A percentile compares a stretch with the other conserved stretches of the same genome.
phyloP scores from a whole-genome alignment of 2,113 vertebrate species.

The Vimba vimba region DNA sequence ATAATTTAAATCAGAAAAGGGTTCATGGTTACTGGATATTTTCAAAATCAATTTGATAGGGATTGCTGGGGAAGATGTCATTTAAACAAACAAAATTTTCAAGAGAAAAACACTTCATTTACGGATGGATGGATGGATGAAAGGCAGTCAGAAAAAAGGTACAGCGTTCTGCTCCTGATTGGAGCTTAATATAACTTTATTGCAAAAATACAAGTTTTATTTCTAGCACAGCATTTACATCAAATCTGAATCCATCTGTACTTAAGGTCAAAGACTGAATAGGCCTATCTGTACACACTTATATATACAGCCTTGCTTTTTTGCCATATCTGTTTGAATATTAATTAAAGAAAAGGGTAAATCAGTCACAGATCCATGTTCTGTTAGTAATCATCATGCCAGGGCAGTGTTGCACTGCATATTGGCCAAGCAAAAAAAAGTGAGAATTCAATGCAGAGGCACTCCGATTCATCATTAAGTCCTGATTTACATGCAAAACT shows the following conservation, averaged over 20 bases:
- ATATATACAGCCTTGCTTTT: conserved; percentile 51
- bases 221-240: conserved; percentile 67
- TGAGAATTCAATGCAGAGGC: conserved; percentile 25
- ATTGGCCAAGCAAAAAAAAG: conserved; percentile 31
- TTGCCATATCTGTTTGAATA: conserved; percentile 45
- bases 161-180: conserved; percentile 45
- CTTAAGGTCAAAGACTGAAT: conserved; percentile 52
- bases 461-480: conserved; percentile 48
- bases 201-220: conserved; percentile 72
- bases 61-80: background rate
- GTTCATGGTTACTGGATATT: background rate
- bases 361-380: conserved; percentile 30
- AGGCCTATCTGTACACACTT: conserved; percentile 53
- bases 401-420: conserved; percentile 52
- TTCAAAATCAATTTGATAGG: background rate
- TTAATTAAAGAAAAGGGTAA: conserved; percentile 42
- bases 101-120: background rate
- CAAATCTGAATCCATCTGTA: conserved; percentile 52
- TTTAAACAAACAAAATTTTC: background rate
- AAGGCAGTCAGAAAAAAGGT: background rate
- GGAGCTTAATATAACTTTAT: conserved; percentile 68
- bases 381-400: conserved; percentile 37
- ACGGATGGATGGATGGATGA: background rate
- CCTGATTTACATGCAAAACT: conserved; percentile 37
- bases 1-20: background rate